Base-by-base conservation (phyloP, 64 coral and sea anemone genomes). In the Stichodactyla helianthus region DNA sequence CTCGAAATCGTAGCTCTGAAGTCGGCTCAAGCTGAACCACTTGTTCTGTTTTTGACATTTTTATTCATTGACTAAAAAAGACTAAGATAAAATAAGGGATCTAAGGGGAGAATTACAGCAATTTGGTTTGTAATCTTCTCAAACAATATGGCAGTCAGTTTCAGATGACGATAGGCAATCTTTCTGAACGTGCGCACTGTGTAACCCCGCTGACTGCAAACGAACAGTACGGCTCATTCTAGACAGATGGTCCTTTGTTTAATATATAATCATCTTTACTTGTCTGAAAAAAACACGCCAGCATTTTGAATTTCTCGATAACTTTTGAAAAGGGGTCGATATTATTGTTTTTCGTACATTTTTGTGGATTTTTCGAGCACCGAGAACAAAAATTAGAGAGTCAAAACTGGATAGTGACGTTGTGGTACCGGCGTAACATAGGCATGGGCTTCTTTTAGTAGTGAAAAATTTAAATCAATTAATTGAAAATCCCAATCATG, bases 21-120 rank as follows among this genome's bases (percentile, higher is more conserved):
- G 91, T 51, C 35, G 94, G 94, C 59, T 97, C 94, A 93, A 97
- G 94, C 78, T 93, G 89, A 20, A 97, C 58, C 77, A 97, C 94
- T 97, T 97, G 94, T 85, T 97, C 94, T 85, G 52, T 27, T 55
- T 93, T 93, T 17, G 94, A 89, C 94, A 97, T 97, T 80, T 90
- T 85, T 90, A 85, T 89, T 84, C 88, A 97, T 97, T 89, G 79
- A 97, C 86, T 83, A 76, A 63, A 79, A 79, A 88, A 83, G 35
- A 62, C 50, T 31, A 61, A 51, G 64, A 50, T 71, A 55, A 85
- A 60, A 53, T 55, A 68, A 14, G 26, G 74, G 68, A 19, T 82
- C 4, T 82, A 89, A 95, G 67, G 22, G 71, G 82, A 79, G 93
- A 97, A 83, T 67, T 31, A 77, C 67, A 62, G 22, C 58, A 86